These are phyloP conservation scores for Ormia ochracea DNA, from an alignment of 2,888 invertebrate species.

Conservation along the genomic window DNA sequence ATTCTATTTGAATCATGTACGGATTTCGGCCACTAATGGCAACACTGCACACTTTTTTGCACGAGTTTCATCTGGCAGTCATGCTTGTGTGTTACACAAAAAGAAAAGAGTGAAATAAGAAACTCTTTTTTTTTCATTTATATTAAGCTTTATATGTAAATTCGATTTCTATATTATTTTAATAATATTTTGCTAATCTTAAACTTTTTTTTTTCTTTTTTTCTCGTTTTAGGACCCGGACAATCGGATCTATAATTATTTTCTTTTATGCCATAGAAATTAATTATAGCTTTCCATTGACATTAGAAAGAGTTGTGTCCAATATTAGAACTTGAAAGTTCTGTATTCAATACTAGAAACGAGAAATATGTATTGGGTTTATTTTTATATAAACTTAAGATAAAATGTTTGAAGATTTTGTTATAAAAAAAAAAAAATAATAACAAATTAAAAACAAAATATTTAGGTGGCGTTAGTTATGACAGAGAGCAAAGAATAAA, in stretches of 20 bases:
- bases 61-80: not conserved
- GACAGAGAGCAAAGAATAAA: not conserved
- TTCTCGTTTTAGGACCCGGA: conserved; percentile 79
- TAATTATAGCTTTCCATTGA: conserved; percentile 72
- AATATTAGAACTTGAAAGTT: conserved; percentile 63
- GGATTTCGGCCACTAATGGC: too few relatives aligned
- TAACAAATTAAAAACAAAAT: too few relatives aligned
- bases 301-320: conserved; percentile 51
- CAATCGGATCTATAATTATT: conserved; percentile 80
- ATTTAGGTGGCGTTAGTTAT: conserved; percentile 44
- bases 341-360: not conserved
- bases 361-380: conserved; percentile 42
- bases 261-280: conserved; percentile 76
- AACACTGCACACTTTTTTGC: too few relatives aligned
- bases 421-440: not conserved
- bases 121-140: conserved; percentile 33
- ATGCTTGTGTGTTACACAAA: not conserved
- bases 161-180: not conserved
- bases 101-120: not conserved
- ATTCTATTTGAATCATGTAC: too few relatives aligned
- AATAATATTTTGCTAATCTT: conserved; percentile 14
- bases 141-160: conserved; percentile 53
- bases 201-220: conserved; percentile 50
- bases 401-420: conserved; percentile 32
- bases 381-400: conserved; percentile 26